A percentile compares a stretch with the other conserved stretches of the same genome.
Evolutionary conservation across 2,888 invertebrate genomes (phyloP).

Genomic region (Pomacea canaliculata): DNA sequence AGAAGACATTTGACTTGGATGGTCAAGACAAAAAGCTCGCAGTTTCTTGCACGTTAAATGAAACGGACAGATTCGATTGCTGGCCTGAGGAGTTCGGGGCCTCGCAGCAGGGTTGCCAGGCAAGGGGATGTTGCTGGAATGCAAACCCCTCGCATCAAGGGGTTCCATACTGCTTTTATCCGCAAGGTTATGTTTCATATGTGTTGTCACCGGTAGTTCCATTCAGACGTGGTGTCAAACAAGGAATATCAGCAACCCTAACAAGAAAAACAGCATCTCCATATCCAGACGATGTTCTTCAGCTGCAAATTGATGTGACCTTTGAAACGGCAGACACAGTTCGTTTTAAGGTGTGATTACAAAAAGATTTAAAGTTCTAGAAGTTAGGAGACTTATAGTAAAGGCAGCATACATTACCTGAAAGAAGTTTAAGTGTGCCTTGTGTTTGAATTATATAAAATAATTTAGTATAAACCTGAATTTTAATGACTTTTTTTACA

Average conservation of each 20-base stretch:
- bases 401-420: too few relatives aligned
- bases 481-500: too few relatives aligned
- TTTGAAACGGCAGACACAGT: constrained; percentile 9
- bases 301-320: constrained; percentile 18
- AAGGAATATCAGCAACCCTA: constrained; percentile 6
- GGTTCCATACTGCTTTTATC: constrained; percentile 37
- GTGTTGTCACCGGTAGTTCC: background rate
- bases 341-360: constrained; percentile 13
- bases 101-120: constrained; percentile 24
- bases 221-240: background rate
- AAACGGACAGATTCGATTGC: constrained; percentile 34
- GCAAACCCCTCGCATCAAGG: background rate
- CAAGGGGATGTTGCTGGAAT: constrained; percentile 35
- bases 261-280: constrained; percentile 18
- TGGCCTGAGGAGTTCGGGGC: constrained; percentile 31
- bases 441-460: too few relatives aligned
- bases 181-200: constrained; percentile 28
- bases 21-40: background rate
- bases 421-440: too few relatives aligned
- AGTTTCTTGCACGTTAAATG: constrained; percentile 14
- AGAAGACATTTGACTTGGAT: background rate
- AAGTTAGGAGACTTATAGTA: too few relatives aligned
- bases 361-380: too few relatives aligned
- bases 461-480: too few relatives aligned
- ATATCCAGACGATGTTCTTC: constrained; percentile 19